Evolutionary conservation across 37 sponge, comb jelly and placozoan genomes (phyloP).

Genomic region (Mnemiopsis leidyi): DNA sequence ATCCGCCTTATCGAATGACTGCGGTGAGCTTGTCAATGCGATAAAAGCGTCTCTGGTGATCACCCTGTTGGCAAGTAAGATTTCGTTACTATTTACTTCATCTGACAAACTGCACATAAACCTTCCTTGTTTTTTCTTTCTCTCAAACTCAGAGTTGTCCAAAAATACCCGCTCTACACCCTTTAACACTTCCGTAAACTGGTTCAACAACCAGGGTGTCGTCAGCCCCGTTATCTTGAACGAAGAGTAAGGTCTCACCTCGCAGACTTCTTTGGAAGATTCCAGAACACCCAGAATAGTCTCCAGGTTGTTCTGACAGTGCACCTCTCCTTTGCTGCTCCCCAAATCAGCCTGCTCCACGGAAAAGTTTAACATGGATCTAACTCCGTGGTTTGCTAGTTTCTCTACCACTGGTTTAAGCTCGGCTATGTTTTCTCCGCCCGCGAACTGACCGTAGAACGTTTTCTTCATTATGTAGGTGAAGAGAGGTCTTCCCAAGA

Average conservation of each 20-base stretch:
- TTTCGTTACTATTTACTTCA: background rate
- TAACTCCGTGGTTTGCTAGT: background rate
- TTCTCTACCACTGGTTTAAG: constrained; percentile 10
- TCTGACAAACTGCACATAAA: background rate
- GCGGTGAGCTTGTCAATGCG: background rate
- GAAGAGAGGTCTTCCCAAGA: constrained; percentile 23
- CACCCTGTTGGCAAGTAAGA: background rate
- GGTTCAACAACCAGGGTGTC: background rate
- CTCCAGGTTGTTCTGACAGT: background rate
- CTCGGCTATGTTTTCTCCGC: constrained; percentile 41
- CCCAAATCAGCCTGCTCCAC: constrained; percentile 35
- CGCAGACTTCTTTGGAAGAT: constrained; percentile 17
- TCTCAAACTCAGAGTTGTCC: background rate
- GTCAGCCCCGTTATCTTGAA: constrained; percentile 57
- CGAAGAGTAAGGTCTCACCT: background rate
- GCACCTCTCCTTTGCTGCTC: background rate
- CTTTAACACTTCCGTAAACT: background rate
- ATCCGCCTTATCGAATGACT: background rate
- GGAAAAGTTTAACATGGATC: constrained; percentile 38
- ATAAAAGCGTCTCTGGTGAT: background rate
- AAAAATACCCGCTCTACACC: background rate
- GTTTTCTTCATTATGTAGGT: constrained; percentile 45
- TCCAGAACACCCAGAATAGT: constrained; percentile 43
- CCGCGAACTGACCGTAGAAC: constrained; percentile 68
- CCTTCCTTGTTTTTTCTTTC: background rate